Percentiles rank a stretch among this genome's conserved stretches.
Conservation (phyloP, 2,888 invertebrate species). For the Sarcophaga rosellei region DNA sequence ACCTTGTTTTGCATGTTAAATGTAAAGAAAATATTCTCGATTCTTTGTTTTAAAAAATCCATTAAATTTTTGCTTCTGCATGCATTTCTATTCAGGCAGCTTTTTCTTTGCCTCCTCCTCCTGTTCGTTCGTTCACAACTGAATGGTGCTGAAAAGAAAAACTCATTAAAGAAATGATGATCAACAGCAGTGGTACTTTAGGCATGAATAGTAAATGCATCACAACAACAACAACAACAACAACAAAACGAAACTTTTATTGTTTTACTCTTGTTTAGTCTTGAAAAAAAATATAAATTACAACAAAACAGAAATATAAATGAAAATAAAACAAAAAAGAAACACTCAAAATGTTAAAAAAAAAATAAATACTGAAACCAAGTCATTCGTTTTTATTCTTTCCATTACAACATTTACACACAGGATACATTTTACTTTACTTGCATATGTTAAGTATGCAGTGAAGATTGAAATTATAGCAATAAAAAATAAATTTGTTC, state of each 20-base stretch:
- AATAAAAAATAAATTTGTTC: neutral
- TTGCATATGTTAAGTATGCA: slow-evolving; percentile 36
- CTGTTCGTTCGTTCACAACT: slow-evolving; percentile 26
- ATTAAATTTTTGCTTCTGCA: slow-evolving; percentile 52
- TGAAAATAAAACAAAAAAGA: slow-evolving; percentile 30
- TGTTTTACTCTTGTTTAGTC: neutral
- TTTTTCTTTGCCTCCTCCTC: too few species aligned
- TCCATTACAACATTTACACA: slow-evolving; percentile 6
- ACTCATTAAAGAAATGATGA: slow-evolving; percentile 68
- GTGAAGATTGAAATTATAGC: slow-evolving; percentile 1
- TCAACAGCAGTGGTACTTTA: slow-evolving; percentile 61
- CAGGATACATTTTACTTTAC: slow-evolving; percentile 34
- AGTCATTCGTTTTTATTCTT: slow-evolving; percentile 30
- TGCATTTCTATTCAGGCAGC: slow-evolving; percentile 24
- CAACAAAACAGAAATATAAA: neutral
- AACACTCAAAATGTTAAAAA: slow-evolving; percentile 19
- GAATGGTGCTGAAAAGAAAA: slow-evolving; percentile 66
- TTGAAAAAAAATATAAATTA: slow-evolving; percentile 6
- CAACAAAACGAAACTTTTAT: neutral
- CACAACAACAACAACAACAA: slow-evolving; percentile 21
- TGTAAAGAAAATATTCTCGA: slow-evolving; percentile 25
- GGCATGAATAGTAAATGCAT: slow-evolving; percentile 66
- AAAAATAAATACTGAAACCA: slow-evolving; percentile 47
- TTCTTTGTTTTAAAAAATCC: slow-evolving; percentile 57
- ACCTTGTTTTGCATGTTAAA: neutral